Evolutionary conservation across 2,797 vertebrate species (phyloP), one percentile per base, ranked within the genome.

Genomic region (Dendrocincla fuliginosa): DNA sequence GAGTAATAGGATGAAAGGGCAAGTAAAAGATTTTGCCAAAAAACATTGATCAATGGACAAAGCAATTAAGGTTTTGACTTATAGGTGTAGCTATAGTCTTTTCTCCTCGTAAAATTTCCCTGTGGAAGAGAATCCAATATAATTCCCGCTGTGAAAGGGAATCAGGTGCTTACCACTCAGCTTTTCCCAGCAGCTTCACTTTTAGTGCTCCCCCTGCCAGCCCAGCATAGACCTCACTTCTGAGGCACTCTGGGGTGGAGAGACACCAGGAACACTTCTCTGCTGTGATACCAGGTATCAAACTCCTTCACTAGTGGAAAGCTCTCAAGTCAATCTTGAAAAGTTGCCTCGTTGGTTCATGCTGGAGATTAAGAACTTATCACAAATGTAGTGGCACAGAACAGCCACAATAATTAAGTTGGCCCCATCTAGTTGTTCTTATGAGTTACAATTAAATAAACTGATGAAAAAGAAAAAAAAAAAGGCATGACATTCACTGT

Each of bases 221-320:
- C 15, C 37, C 49, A 23, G 60, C 33, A 17, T 16, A 64, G 60
- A 32, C 8, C 13, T 81, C 25, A 17, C 8, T 41, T 77, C 27
- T 35, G 44, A 83, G 57, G 13, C 35, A 14, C 22, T 11, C 37
- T 8, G 20, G 32, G 42, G 13, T 49, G 53, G 28, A 64, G 16
- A 35, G 10, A 25, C 39, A 75, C 11, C 46, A 65, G 56, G 46
- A 75, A 69, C 3, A 44, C 4, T 60, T 27, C 33, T 52, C 50
- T 65, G 47, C 16, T 1, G 0, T 2, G 8, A 44, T 18, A 33
- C 17, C 42, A 73, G 7, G 4, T 22, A 47, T 10, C 12, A 0
- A 2, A 33, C 6, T 60, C 27, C 55, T 76, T 47, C 1, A 3
- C 13, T 78, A 20, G 4, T 1, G 33, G 59, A 42, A 89, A 91